Conservation (phyloP, 2,888 invertebrate species). For the Agrenia bidenticulata region DNA sequence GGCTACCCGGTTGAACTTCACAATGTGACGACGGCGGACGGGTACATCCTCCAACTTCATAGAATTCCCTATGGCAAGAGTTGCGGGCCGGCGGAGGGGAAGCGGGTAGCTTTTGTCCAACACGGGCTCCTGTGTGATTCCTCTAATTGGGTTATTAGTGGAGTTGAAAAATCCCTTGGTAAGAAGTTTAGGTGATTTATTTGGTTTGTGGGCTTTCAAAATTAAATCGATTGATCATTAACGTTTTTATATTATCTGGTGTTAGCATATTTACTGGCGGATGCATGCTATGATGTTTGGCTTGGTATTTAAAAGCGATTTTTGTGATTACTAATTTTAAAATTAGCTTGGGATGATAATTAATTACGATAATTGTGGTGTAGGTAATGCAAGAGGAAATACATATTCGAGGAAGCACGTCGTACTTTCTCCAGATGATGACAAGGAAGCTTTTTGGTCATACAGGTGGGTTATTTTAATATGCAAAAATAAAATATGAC, state of each 20-base stretch:
- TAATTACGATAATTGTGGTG: not conserved
- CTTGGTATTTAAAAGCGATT: conserved; percentile 27
- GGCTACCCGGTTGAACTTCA: conserved; percentile 32
- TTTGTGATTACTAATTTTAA: not conserved
- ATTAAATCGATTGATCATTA: too few species aligned
- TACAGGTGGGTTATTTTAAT: too few species aligned
- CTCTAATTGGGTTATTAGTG: conserved; percentile 58
- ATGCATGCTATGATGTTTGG: conserved; percentile 51
- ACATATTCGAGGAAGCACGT: conserved; percentile 47
- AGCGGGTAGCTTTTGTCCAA: conserved; percentile 54
- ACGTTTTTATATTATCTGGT: too few species aligned
- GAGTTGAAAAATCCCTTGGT: conserved; percentile 57
- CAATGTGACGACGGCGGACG: conserved; percentile 28
- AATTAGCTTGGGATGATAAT: not conserved
- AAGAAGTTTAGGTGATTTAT: too few species aligned
- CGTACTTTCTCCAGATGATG: conserved; percentile 18
- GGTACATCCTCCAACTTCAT: conserved; percentile 33
- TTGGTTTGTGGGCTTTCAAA: not conserved
- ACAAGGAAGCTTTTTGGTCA: conserved; percentile 39
- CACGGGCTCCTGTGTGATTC: conserved; percentile 59
- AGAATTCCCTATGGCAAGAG: conserved; percentile 40
- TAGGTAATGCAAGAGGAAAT: conserved; percentile 43
- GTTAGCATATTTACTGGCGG: conserved; percentile 46
- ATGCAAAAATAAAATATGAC: not conserved
- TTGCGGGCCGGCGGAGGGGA: conserved; percentile 26